Evolutionary conservation across 2,888 invertebrate genomes (phyloP), one percentile per base, ranked within the genome.

Genomic region (Pseudoips prasinana): DNA sequence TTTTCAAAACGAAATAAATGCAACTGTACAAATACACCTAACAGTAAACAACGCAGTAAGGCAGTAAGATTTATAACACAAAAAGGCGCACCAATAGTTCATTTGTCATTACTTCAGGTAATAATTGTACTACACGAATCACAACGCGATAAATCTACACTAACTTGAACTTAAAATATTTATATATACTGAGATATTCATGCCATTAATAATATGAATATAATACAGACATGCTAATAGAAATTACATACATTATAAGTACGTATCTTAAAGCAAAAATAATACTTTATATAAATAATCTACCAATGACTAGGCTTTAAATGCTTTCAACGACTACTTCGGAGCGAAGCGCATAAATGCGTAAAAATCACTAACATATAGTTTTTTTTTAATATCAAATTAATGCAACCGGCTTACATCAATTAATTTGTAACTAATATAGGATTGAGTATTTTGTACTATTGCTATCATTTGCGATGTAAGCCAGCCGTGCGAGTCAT

Each of bases 261-360:
- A 31, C 23, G 11, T 31, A 40, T 27, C 39, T 46, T 47, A 45
- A 46, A 60, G 50, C 46, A 46, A 58, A 60, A n/a, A n/a, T n/a
- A n/a, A n/a, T n/a, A n/a, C n/a, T n/a, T 38, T 36, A 41, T 36
- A 43, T 34, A 55, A 43, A 37, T 34, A 41, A 43, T 43, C 43
- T 59, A 48, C 38, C 36, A 38, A 37, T 42, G 42, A 57, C 52
- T 48, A 56, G 39, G 44, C 42, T 44, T 50, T 62, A 46, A 58
- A 61, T 56, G 52, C 58, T 52, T 46, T 20, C 39, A 42, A 45
- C 33, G 48, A 62, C 69, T 66, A 63, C 56, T 61, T 53, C 39
- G 44, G 74, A 74, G 75, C 79, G 45, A 74, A 77, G 75, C 74
- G 43, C 59, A 31, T 63, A 71, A 73, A 74, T 67, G 65, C 63